phyloP scores from a whole-genome alignment of 2,113 vertebrate genomes.

The Fregata magnificens region DNA sequence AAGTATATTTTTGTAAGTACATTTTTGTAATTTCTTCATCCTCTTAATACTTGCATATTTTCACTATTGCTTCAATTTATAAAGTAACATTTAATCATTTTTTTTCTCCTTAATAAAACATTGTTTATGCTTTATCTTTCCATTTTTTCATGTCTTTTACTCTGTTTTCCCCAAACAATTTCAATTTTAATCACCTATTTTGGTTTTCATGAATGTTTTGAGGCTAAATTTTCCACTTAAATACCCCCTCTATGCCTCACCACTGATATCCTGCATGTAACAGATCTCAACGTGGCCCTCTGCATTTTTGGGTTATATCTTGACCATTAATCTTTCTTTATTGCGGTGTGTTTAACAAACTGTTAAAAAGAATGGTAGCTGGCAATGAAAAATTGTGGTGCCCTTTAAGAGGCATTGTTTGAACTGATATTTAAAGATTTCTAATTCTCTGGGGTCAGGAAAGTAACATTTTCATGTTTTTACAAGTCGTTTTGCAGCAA shows the following conservation, averaged over 20 bases:
- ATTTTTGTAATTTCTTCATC: not conserved
- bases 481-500: slow-evolving; percentile 74
- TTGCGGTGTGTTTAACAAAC: slow-evolving; percentile 28
- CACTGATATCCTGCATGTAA: not conserved
- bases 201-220: not conserved
- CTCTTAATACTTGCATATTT: not conserved
- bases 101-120: not conserved
- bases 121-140: not conserved
- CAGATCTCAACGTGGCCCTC: not conserved
- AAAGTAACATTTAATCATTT: not conserved
- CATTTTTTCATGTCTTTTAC: not conserved
- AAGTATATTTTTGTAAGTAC: not conserved
- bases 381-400: slow-evolving; percentile 50
- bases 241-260: not conserved
- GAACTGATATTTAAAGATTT: slow-evolving; percentile 67
- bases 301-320: slow-evolving; percentile 28
- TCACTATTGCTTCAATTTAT: not conserved
- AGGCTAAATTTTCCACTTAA: not conserved
- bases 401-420: slow-evolving; percentile 70
- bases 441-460: slow-evolving; percentile 68
- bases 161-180: not conserved
- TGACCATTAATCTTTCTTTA: slow-evolving; percentile 59
- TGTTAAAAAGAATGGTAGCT: slow-evolving; percentile 61
- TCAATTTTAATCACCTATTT: not conserved
- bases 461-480: slow-evolving; percentile 74